Evolutionary conservation across 2,888 invertebrate species (phyloP), one percentile per base, ranked within the genome.

Genomic region (Drosophila peninsularis): DNA sequence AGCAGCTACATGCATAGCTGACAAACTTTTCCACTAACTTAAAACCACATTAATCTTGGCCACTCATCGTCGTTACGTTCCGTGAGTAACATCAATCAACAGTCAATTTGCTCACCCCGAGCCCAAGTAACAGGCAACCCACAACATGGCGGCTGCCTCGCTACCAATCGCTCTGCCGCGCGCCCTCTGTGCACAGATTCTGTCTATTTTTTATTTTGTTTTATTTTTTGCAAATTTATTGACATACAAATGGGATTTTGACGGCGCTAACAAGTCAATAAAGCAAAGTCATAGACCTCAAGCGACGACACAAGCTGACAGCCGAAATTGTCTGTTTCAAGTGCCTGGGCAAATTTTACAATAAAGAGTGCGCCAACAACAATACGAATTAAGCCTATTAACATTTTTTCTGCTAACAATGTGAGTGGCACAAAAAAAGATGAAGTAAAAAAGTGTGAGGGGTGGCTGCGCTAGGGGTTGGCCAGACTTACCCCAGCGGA

Each of bases 291-390:
- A 82, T 68, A 75, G 71, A 77, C 79, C 69, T 71, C 68, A 72
- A 60, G 36, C 58, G 44, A 41, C 61, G 75, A 75, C 60, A 75
- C 65, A 68, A 76, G 21, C 80, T 80, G 83, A 82, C 84, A 84
- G 75, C 69, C 62, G 57, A 81, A 83, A 83, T 85, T 85, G 85
- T 86, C 87, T 76, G 87, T 71, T 85, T 89, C 84, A 88, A 88
- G 88, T 88, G 79, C 71, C 82, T 88, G 82, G 79, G 83, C 88
- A 83, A 88, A 88, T 82, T 89, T 75, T 62, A 86, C 82, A 86
- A 81, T 84, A 75, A 60, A 67, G 64, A 58, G 55, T 62, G 27
- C 62, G 44, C 62, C 47, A 58, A 41, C 63, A 65, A 42, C 54
- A 62, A 68, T 65, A 21, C 10, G 72, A 62, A 66, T 68, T 85